Percentiles rank a stretch among this genome's conserved stretches.
phyloP scores from a whole-genome alignment of 2,888 invertebrate species.

The Zhuqinia jingwanae region DNA sequence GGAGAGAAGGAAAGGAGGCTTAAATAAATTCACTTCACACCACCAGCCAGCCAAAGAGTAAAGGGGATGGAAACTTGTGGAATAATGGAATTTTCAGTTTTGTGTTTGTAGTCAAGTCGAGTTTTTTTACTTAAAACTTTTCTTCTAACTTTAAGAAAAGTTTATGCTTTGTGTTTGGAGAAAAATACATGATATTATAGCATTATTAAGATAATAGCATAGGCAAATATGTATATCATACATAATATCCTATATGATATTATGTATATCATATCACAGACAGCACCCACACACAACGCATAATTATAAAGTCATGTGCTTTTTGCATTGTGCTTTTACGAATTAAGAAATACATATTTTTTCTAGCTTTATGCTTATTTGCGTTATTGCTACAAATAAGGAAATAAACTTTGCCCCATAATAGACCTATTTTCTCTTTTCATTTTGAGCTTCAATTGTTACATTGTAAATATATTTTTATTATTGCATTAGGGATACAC shows the following conservation, averaged over 20 bases:
- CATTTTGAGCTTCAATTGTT: conserved; percentile 1
- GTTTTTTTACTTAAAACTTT: conserved; percentile 28
- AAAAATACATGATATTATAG: not conserved
- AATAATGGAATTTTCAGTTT: conserved; percentile 47
- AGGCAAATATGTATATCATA: not conserved
- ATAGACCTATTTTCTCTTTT: conserved; percentile 23
- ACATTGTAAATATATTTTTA: not conserved
- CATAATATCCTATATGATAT: not conserved
- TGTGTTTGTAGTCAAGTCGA: conserved; percentile 11
- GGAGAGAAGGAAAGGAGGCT: not conserved
- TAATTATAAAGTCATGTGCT: conserved; percentile 32
- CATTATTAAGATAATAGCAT: conserved; percentile 3
- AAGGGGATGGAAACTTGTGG: conserved; percentile 36
- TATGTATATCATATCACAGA: not conserved
- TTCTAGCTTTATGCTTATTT: too few relatives aligned
- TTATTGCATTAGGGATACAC: not conserved
- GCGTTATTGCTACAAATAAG: not conserved
- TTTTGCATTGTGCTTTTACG: not conserved
- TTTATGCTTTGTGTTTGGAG: not conserved
- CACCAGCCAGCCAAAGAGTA: not conserved
- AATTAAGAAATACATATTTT: not conserved
- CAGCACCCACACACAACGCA: not conserved
- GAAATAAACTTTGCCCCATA: conserved; percentile 48
- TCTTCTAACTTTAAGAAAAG: not conserved
- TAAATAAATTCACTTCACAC: conserved; percentile 38